Evolutionary conservation across 2,888 invertebrate genomes (phyloP), one percentile per base, ranked within the genome.

Genomic region (Clistopyga incitator): DNA sequence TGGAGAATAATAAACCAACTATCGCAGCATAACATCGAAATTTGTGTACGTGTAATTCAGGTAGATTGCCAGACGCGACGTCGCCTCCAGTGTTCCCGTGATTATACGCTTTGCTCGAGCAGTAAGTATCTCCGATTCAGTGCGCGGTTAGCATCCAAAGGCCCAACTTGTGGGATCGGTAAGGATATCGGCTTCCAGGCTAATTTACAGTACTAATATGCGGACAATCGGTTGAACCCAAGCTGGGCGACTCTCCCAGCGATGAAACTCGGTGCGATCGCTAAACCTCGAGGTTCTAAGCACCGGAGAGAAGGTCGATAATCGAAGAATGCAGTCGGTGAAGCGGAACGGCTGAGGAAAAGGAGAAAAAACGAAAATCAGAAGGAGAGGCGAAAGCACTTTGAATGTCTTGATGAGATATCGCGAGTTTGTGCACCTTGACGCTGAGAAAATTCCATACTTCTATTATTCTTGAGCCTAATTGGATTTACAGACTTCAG

Each of bases 321-420:
- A 81, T 81, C 64, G 65, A 81, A 86, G 88, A 87, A 88, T 88
- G 87, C 83, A 83, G 87, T 87, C 78, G 85, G 78, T 81, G 83
- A 50, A 52, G 85, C 85, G 82, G 76, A 85, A 84, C 84, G 61
- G 56, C 47, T 52, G 65, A 59, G 65, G 65, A 38, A 67, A 20
- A 42, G 75, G 56, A 47, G 67, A 71, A 76, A 18, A 65, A 71
- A 56, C 64, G 18, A 76, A 18, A 65, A 71, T 50, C 64, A 25
- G 68, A 79, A 45, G 59, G 75, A 79, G 52, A 75, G 52, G 54
- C 47, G 67, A 74, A 56, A 78, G 50, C 70, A 67, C 81, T 78
- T 75, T 71, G 29, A n/a, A 61, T 70, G 59, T 50, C 65, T 29
- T 65, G 74, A 20, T 23, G 67, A 77, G 70, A 77, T 76, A 45